These are phyloP conservation scores for Rhombomys opimus DNA, from an alignment of 2,113 vertebrate species.

Conservation along the genomic window DNA sequence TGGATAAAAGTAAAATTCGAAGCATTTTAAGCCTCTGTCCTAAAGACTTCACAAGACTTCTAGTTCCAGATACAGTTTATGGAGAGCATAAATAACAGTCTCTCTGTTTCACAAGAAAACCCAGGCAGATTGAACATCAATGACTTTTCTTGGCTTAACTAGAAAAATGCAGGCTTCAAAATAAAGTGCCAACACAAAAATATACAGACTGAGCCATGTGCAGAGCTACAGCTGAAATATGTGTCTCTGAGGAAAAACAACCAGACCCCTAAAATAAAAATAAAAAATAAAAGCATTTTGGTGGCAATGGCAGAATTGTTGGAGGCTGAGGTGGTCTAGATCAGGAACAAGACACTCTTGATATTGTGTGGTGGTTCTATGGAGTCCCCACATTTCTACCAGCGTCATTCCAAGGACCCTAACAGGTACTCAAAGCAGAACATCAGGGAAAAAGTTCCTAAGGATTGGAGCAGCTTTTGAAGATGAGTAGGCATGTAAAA, in stretches of 20 bases:
- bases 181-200: background rate
- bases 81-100: background rate
- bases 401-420: background rate
- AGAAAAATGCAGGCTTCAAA: background rate
- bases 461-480: background rate
- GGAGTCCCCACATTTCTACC: background rate
- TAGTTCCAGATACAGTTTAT: background rate
- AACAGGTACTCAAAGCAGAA: background rate
- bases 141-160: background rate
- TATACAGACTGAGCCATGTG: background rate
- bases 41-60: background rate
- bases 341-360: background rate
- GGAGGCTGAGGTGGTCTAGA: background rate
- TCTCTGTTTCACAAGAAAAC: background rate
- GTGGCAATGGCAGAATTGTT: background rate
- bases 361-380: background rate
- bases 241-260: background rate
- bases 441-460: background rate
- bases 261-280: background rate
- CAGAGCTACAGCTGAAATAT: background rate
- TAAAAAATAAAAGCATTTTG: background rate
- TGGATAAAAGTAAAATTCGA: background rate
- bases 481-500: background rate
- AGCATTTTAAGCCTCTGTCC: background rate
- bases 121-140: background rate